Evolutionary conservation across 2,797 vertebrate genomes (phyloP), one percentile per base, ranked within the genome.

Genomic region (Anolis apletophallus): DNA sequence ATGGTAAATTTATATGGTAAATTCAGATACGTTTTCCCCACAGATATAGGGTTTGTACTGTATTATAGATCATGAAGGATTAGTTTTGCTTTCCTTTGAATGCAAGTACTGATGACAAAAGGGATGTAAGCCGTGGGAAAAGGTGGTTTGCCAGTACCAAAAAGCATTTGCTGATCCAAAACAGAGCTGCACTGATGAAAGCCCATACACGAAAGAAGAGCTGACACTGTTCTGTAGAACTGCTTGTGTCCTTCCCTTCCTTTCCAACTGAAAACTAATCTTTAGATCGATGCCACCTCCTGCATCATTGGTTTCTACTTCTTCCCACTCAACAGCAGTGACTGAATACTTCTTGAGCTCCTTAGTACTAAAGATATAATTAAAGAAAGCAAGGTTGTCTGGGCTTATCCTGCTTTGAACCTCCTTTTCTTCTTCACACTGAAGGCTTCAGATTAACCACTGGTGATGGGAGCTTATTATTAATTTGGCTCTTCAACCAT

Each of bases 1-100:
- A 46, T 46, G 46, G 46, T 46, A 46, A 46, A 6, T 46, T 46
- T 6, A 46, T n/a, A n/a, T n/a, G 5, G 46, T 6, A 46, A 1
- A 6, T 46, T 46, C 7, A n/a, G n/a, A n/a, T n/a, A n/a, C n/a
- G n/a, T n/a, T n/a, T n/a, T n/a, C 46, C 46, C 46, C 46, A 46
- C 46, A 46, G 46, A 46, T 46, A 3, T 46, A 8, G 46, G 46
- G 46, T 8, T 5, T 46, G 46, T 46, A 46, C 46, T 46, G 46
- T 19, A 46, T 69, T 71, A 57, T 29, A 21, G 23, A 26, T 6
- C 2, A 50, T 26, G 21, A 55, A 32, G 50, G 36, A 69, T 85
- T 78, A 71, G 36, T n/a, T 79, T 85, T 57, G 12, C 76, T 55
- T 57, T 73, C 8, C 54, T 13, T 23, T 59, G 76, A 80, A 80